Percentiles rank a stretch among this genome's conserved stretches.
phyloP scores from a whole-genome alignment of 2,113 vertebrate species.

The Eulemur macaco region DNA sequence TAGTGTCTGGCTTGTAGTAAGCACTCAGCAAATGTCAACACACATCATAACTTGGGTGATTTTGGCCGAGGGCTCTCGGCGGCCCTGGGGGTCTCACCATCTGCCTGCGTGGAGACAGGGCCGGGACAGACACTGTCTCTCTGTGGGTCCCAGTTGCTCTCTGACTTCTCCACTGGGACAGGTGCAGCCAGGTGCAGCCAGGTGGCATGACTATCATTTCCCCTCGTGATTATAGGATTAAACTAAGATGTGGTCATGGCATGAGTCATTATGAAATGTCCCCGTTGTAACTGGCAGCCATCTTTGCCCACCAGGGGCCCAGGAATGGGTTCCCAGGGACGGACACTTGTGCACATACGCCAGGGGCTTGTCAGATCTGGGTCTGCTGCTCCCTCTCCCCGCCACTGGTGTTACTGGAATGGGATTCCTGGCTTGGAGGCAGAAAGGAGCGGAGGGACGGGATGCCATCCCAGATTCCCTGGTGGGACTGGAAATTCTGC shows the following conservation, averaged over 20 bases:
- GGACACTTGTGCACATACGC: fast-evolving
- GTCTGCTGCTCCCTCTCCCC: neutral
- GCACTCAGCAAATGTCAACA: fast-evolving
- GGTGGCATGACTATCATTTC: neutral
- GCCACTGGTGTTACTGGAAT: neutral
- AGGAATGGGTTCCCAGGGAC: neutral
- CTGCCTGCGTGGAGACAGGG: neutral
- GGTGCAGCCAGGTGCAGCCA: neutral
- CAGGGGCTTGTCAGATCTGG: neutral
- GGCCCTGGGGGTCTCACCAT: neutral
- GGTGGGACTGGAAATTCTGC: constrained; percentile 52
- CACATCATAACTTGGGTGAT: neutral
- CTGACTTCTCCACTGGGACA: neutral
- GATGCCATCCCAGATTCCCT: neutral
- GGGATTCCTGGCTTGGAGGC: neutral
- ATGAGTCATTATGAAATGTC: neutral
- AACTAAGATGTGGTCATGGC: neutral
- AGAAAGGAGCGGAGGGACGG: constrained; percentile 17
- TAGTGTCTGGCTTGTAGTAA: neutral
- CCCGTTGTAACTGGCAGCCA: fast-evolving
- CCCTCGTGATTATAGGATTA: neutral
- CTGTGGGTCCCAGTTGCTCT: neutral
- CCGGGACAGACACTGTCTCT: neutral
- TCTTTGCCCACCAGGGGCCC: neutral
- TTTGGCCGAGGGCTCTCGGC: neutral